These are phyloP conservation scores for Stigmatopora argus DNA, from an alignment of 2,113 vertebrate species.

Conservation along the genomic window DNA sequence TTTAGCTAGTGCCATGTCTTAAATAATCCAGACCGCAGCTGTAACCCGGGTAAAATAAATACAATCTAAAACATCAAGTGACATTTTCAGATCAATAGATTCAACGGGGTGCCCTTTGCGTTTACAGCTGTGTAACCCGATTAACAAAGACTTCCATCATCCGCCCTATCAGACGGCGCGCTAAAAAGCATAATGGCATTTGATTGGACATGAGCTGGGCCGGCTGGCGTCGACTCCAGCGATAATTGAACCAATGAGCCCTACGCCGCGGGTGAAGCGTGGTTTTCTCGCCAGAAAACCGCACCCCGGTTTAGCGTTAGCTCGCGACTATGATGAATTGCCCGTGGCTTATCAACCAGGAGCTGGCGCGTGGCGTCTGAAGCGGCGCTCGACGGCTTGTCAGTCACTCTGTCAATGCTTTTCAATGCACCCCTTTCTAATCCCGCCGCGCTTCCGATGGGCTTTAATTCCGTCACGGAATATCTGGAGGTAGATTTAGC, in stretches of 20 bases:
- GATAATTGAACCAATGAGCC: slow-evolving; percentile 14
- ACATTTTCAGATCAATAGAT: neutral
- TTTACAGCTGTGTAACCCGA: slow-evolving; percentile 33
- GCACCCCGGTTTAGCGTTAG: slow-evolving; percentile 32
- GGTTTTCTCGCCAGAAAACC: neutral
- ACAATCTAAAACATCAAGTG: neutral
- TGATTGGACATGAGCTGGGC: slow-evolving; percentile 49
- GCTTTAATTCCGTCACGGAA: slow-evolving; percentile 35
- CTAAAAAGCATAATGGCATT: slow-evolving; percentile 50
- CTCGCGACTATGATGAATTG: slow-evolving; percentile 65
- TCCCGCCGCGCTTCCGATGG: slow-evolving; percentile 39
- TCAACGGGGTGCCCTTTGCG: slow-evolving; percentile 27
- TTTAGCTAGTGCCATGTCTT: no score
- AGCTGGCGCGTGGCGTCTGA: slow-evolving; percentile 53
- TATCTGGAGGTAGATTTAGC: slow-evolving; percentile 25
- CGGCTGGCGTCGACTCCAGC: slow-evolving; percentile 25
- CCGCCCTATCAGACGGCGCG: slow-evolving; percentile 46
- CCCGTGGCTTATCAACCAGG: slow-evolving; percentile 60
- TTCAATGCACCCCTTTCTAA: slow-evolving; percentile 25
- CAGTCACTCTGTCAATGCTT: slow-evolving; percentile 50
- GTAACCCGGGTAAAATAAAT: neutral
- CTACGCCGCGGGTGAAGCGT: neutral
- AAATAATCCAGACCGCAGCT: no score
- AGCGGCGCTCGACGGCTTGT: slow-evolving; percentile 59
- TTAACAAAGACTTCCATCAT: slow-evolving; percentile 44